Base-by-base conservation (phyloP, 2,113 vertebrate species). In the Dromas ardeola region DNA sequence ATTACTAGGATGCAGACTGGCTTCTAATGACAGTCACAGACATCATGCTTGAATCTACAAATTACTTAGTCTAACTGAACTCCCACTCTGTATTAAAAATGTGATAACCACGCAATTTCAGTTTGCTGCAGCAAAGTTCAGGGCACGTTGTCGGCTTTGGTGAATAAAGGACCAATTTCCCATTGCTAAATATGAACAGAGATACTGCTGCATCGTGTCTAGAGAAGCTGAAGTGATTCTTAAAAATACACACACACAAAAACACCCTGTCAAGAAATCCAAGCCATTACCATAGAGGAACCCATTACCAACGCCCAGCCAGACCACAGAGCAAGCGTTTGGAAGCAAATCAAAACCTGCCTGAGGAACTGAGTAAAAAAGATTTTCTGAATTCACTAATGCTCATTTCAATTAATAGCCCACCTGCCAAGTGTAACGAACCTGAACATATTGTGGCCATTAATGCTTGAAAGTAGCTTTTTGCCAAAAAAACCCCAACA, bases 311-410 rank as follows among this genome's bases (percentile, higher is more conserved):
- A 52, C 3, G 2, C 78, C 81, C 86, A 78, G 47, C 61, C 82
- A 36, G 62, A 93, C 70, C 43, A 61, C 40, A 67, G 73, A 87
- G 34, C 49, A 47, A 59, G 10, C 20, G 22, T 85, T 95, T 96
- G 95, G 82, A 96, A 95, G 66, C 47, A 89, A 97, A 96, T 96
- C 77, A 96, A 97, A 96, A 86, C 63, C 76, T 86, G 82, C 77
- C 88, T 22, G 59, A 88, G 77, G 76, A 95, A 86, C 72, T 67
- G 73, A 96, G 65, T 85, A 78, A 81, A 93, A 96, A 88, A 82
- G 59, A 87, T 74, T 81, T 94, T 86, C 95, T 1, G 1, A 85
- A 87, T 90, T 93, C 81, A 79, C 52, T 85, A 92, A 67, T 76
- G 65, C 15, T 82, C 49, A 50, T 90, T 95, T 93, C 69, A 90